Conservation (phyloP, 1,140 invertebrate species). For the Lysiphlebus fabarum region DNA sequence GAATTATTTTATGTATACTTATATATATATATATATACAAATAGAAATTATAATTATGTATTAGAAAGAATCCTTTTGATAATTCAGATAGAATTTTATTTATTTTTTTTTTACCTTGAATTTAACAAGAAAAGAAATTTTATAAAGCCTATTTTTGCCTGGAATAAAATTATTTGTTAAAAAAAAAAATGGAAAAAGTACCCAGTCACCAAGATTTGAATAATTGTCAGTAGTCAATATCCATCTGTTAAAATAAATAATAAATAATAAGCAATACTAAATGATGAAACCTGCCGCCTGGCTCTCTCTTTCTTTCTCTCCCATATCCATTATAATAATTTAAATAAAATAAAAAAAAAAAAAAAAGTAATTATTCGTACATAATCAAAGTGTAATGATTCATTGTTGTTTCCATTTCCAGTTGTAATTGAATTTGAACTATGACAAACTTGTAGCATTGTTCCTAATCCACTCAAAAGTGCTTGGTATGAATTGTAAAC, state of each 20-base stretch:
- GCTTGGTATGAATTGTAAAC: slow-evolving; percentile 70
- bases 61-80: too few species aligned
- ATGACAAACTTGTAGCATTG: slow-evolving; percentile 69
- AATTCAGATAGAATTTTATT: too few species aligned
- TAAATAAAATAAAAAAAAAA: slow-evolving; percentile 24
- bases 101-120: not conserved
- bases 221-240: too few species aligned
- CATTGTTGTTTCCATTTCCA: slow-evolving; percentile 30
- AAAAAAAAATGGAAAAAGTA: too few species aligned
- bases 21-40: too few species aligned
- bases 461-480: slow-evolving; percentile 65
- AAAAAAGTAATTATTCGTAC: slow-evolving; percentile 41
- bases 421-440: slow-evolving; percentile 47
- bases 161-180: too few species aligned
- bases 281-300: too few species aligned
- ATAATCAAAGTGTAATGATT: slow-evolving; percentile 48
- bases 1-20: not conserved
- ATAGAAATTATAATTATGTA: too few species aligned
- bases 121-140: slow-evolving; percentile 1
- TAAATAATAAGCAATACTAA: too few species aligned
- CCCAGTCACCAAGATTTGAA: slow-evolving; percentile 44
- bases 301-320: not conserved
- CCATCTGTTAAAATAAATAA: too few species aligned
- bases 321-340: slow-evolving; percentile 14
- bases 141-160: not conserved